Base-by-base conservation (phyloP, 2,113 vertebrate species). In the Macrotis lagotis region DNA sequence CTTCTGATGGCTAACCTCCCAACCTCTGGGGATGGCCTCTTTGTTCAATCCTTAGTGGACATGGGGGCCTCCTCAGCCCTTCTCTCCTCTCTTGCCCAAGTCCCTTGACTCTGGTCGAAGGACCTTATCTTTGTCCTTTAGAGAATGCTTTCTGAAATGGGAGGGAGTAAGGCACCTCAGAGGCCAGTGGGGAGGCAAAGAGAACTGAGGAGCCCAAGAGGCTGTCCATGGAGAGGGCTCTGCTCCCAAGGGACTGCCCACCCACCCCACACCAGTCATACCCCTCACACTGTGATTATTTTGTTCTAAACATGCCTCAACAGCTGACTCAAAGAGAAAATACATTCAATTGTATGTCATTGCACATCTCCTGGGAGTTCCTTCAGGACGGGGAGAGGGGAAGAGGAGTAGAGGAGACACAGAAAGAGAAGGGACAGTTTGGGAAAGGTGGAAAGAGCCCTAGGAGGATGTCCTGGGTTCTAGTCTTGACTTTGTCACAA, bases 1-100 rank as follows among this genome's bases (percentile, higher is more conserved):
- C 95, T 48, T 74, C 91, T 8, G 91, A 92, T 26, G 93, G 31
- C 92, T 88, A 31, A 28, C 52, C 50, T 95, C 89, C 93, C 51
- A 51, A 89, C 44, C 24, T 90, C 44, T 48, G 51, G 90, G 2
- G 5, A 53, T 48, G 22, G n/a, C 1, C 3, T 26, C 94, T 97
- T 96, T 96, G 96, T 97, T 94, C 74, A 26, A 50, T 49, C 92
- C 93, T 92, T 47, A 19, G 51, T 52, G 53, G 48, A 55, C 91
- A 88, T 0, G 59, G 90, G 49, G 53, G 89, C 44, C 7, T 49
- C 44, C 59, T 88, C 90, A 83, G 51, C 37, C 44, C 55, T 59
- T 50, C 53, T 50, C 59, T n/a, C 25, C 50, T 3, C 44, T 92
- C 91, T 55, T 48, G 51, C 55, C 51, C 7, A 37, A 44, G n/a